Base-by-base conservation (phyloP, 2,113 vertebrate genomes). In the Sardina pilchardus region DNA sequence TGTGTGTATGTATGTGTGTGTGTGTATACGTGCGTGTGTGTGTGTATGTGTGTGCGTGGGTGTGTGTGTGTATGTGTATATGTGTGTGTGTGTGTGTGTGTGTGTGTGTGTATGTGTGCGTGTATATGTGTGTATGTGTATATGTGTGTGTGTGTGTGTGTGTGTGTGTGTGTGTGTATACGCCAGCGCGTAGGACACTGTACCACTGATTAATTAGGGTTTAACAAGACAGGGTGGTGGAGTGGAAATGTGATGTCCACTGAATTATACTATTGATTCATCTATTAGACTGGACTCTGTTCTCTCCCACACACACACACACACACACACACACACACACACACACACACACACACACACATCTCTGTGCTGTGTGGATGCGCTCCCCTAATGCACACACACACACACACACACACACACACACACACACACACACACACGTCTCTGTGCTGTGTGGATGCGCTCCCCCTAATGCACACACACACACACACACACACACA, bases 221-320 rank as follows among this genome's bases (percentile, higher is more conserved):
- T 71, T 71, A 71, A 71, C 63, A 30, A 6, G 63, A 71, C 63
- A 71, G 63, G 63, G 63, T 71, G 63, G 63, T 34, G n/a, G 63
- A 71, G 63, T 30, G 53, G 82, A 84, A 81, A 59, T 42, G 43
- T 9, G 81, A 88, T 75, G 44, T 87, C 84, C 87, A 89, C 86
- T 88, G 83, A 86, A 90, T 90, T 71, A 83, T 87, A 47, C 84
- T 87, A 89, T 90, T 63, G 84, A 90, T 85, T 86, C 84, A 85
- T 84, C 87, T 87, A 90, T 89, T 87, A 91, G 56, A 88, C 30
- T 5, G 36, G 71, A 78, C 71, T 78, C 71, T 78, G 5, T 78
- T 78, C 71, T 78, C 71, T 14, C 30, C 9, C 53, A 16, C 50
- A 56, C 50, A 56, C 50, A 56, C 50, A 56, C 50, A 56, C 50